These are phyloP conservation scores for Brachionichthys hirsutus DNA, from an alignment of 2,113 vertebrate genomes.

Conservation along the genomic window DNA sequence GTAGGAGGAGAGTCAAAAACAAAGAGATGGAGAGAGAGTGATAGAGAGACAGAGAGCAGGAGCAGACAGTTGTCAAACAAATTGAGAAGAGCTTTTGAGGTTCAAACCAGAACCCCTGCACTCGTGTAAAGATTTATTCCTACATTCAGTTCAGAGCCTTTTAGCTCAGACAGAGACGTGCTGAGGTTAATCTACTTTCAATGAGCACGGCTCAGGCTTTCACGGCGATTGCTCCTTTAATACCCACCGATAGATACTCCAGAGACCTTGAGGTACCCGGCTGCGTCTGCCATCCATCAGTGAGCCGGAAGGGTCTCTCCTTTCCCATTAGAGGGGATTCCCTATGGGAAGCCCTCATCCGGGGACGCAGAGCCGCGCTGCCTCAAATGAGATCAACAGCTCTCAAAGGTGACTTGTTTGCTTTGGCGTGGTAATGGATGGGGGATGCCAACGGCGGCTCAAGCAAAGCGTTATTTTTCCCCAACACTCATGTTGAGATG, in stretches of 20 bases:
- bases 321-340: slow-evolving; percentile 47
- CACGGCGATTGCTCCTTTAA: slow-evolving; percentile 17
- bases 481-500: slow-evolving; percentile 1
- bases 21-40: too few relatives aligned
- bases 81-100: neutral
- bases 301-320: slow-evolving; percentile 37
- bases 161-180: too few relatives aligned
- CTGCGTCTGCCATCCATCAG: slow-evolving; percentile 50
- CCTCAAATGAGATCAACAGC: slow-evolving; percentile 49
- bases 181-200: neutral
- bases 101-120: slow-evolving; percentile 1
- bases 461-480: slow-evolving; percentile 19
- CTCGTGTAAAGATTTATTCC: too few relatives aligned
- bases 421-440: slow-evolving; percentile 42
- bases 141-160: too few relatives aligned
- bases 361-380: slow-evolving; percentile 18
- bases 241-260: slow-evolving; percentile 6
- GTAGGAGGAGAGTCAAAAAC: too few relatives aligned
- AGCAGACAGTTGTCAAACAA: neutral
- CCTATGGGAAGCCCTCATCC: slow-evolving; percentile 51
- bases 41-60: too few relatives aligned
- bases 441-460: slow-evolving; percentile 18
- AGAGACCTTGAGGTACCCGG: slow-evolving; percentile 19
- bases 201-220: slow-evolving; percentile 16
- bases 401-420: slow-evolving; percentile 44